Conservation (phyloP, 1,140 invertebrate species). For the Orussus abietinus region DNA sequence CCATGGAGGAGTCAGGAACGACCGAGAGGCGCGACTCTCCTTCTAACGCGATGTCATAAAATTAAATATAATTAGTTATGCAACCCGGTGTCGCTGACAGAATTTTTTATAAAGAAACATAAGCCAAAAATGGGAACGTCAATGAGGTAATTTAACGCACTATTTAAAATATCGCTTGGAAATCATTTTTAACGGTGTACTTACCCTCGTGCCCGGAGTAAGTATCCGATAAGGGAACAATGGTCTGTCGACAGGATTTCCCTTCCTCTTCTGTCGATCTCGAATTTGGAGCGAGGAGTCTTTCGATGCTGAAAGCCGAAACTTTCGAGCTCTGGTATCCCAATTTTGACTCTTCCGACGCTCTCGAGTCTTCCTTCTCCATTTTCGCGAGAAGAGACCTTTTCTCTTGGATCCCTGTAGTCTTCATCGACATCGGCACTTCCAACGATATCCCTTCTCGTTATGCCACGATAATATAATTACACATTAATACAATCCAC, state of each 20-base stretch:
- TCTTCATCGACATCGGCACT: background rate
- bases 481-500: too few relatives aligned
- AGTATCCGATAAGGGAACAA: background rate
- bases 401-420: constrained; percentile 9
- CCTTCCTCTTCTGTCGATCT: background rate
- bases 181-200: too few relatives aligned
- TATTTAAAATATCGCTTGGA: too few relatives aligned
- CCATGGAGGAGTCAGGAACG: constrained; percentile 41
- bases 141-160: too few relatives aligned
- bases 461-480: background rate
- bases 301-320: constrained; percentile 43
- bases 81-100: too few relatives aligned
- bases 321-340: constrained; percentile 18
- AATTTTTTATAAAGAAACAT: too few relatives aligned
- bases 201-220: background rate
- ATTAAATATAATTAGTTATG: too few relatives aligned
- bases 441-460: background rate
- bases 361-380: constrained; percentile 27
- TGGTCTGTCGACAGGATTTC: background rate
- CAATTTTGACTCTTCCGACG: constrained; percentile 1
- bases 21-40: too few relatives aligned
- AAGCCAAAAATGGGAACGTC: background rate
- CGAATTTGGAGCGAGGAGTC: constrained; percentile 34
- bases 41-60: too few relatives aligned
- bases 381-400: too few relatives aligned